Base-by-base conservation (phyloP, 92 coral and sea anemone genomes). In the Desmophyllum pertusum region DNA sequence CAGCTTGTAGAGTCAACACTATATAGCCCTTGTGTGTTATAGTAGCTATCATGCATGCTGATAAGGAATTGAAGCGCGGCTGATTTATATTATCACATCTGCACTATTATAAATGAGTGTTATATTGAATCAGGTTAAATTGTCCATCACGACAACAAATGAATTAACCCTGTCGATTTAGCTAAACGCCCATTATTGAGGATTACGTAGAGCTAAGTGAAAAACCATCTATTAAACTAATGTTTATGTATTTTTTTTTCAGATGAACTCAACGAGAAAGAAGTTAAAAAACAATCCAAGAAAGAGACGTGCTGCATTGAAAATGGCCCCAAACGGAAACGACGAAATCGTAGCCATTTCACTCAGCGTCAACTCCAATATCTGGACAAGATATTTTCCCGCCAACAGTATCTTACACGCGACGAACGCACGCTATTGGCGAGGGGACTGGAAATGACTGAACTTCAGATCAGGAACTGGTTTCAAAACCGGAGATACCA, bases 401-500 rank as follows among this genome's bases (percentile, higher is more conserved):
- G 94, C 39, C 88, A 91, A 64, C 92, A 90, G 70, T 93, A 93
- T 62, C 85, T 93, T 42, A 93, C 95, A 78, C 94, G 97, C 50
- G 97, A 93, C 73, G 97, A 93, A 76, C 89, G 97, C 78, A 89
- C 95, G 23, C 89, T 93, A 40, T 92, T 93, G 50, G 97, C 97
- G 27, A 86, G 88, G 52, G 97, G 95, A 18, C 88, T 93, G 77
- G 95, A 93, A 57, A 91, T 93, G 97, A 93, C 95, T 4, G 97
- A 93, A 80, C 90, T 93, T 45, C 97, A 93, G 76, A 87, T 93
- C 36, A 81, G 97, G 68, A 93, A 93, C 85, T 93, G 97, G 97
- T 93, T 93, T 84, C 97, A 93, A 79, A 93, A 93, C 85, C 84
- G 88, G 55, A 81, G 97, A 74, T 93, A 93, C 63, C 97, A 91